These are phyloP conservation scores for Drosophila pachea DNA, from an alignment of 1,140 invertebrate species.

Conservation along the genomic window DNA sequence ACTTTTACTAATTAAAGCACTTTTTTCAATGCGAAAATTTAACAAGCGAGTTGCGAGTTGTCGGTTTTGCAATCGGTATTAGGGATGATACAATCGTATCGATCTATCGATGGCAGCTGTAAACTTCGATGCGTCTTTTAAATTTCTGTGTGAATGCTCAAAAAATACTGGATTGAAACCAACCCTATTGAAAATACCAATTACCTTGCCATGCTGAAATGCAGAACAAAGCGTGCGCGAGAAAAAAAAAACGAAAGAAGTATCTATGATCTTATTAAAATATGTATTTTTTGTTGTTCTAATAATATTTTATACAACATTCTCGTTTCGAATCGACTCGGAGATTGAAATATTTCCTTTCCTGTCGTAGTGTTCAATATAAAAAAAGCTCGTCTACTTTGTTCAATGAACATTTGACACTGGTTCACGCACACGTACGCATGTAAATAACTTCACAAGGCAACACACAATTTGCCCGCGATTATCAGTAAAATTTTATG, in stretches of 20 bases:
- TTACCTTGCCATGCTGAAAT: not conserved
- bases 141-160: constrained; percentile 14
- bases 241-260: not conserved
- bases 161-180: not conserved
- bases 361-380: too few relatives aligned
- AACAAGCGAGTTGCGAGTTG: constrained; percentile 47
- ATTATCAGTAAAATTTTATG: constrained; percentile 21
- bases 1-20: constrained; percentile 55
- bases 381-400: not conserved
- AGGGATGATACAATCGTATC: constrained; percentile 32
- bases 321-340: too few relatives aligned
- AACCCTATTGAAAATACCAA: constrained; percentile 4
- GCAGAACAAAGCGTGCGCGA: not conserved
- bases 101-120: constrained; percentile 28
- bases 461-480: constrained; percentile 28
- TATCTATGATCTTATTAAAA: not conserved
- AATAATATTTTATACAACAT: too few relatives aligned
- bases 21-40: constrained; percentile 53
- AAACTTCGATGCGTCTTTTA: not conserved
- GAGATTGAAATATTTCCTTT: not conserved
- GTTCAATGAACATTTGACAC: constrained; percentile 5
- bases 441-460: constrained; percentile 18
- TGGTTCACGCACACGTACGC: constrained; percentile 5
- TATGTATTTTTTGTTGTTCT: not conserved
- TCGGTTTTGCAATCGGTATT: constrained; percentile 49